Base-by-base conservation (phyloP, 1,140 invertebrate species). In the Scaptomyza graminum region DNA sequence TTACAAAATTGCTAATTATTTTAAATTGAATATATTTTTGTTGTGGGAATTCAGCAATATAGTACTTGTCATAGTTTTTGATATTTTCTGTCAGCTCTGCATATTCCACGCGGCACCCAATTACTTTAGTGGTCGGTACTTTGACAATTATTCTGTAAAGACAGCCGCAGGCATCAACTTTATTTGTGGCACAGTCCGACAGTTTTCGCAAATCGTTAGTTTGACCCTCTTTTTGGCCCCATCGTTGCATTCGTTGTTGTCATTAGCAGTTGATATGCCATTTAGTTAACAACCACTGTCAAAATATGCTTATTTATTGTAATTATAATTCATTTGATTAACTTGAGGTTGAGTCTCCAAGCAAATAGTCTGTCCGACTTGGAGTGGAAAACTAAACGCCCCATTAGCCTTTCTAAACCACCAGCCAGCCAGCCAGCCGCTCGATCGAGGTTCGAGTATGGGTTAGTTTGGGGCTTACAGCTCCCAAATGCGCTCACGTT, bases 281-380 rank as follows among this genome's bases (percentile, higher is more conserved):
- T 70, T 74, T 74, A 46, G 65, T 54, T 63, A 74, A 74, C 71
- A 74, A 74, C 46, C 47, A 51, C 65, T 74, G 71, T 63, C 66
- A 74, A 63, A 74, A 69, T 74, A 63, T 74, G 69, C 63, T 72
- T 72, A 74, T 74, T 74, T 74, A 74, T 74, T 74, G 83, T 88
- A 87, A 88, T 87, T 88, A 87, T 87, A 87, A 87, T 88, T 88
- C 83, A 87, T 87, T 85, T 88, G 82, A 85, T 88, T 85, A 85
- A 87, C 70, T 87, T 50, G 59, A 50, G 64, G 50, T 59, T 54
- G 59, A 56, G n/a, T n/a, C 47, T 31, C 57, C 34, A 60, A 51
- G 43, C 57, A 55, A 55, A 49, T 50, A 8, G 18, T 22, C 18
- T 22, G 18, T 22, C 18, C 4, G 18, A 22, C 18, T 67, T 31